Conservation (phyloP, 2,797 vertebrate species). For the Spondyliosoma cantharus region DNA sequence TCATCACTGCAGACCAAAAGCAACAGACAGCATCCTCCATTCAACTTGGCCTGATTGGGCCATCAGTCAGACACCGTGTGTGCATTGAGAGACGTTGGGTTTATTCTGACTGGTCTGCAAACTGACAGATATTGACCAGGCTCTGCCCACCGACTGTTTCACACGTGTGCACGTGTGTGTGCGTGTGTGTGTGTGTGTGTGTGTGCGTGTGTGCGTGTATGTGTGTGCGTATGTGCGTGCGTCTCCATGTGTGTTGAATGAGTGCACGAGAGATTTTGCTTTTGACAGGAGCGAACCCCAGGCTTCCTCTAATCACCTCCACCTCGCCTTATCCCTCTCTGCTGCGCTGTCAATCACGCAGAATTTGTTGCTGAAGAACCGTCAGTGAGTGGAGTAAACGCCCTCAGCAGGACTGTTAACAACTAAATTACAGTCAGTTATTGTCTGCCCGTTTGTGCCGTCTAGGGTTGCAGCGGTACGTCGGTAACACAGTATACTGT, state of each 20-base stretch:
- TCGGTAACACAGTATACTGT: too few species aligned
- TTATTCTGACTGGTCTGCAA: conserved; percentile 48
- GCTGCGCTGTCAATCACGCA: conserved; percentile 55
- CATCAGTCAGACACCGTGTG: conserved; percentile 38
- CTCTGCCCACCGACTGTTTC: conserved; percentile 32
- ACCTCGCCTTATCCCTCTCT: conserved; percentile 42
- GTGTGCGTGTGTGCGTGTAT: background rate
- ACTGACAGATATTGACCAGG: conserved; percentile 65
- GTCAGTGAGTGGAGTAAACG: conserved; percentile 16
- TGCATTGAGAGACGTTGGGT: conserved; percentile 37
- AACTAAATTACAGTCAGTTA: conserved; percentile 22
- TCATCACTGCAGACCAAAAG: conserved; percentile 6
- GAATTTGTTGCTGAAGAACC: conserved; percentile 30
- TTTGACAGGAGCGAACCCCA: conserved; percentile 52
- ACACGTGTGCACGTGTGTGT: background rate
- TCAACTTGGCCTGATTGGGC: conserved; percentile 33
- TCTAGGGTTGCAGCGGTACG: background rate
- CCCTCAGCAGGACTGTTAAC: conserved; percentile 17
- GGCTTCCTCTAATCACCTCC: conserved; percentile 53
- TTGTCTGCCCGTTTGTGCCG: conserved; percentile 5
- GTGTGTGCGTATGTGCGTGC: background rate
- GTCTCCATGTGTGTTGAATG: background rate
- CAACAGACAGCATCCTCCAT: conserved; percentile 6
- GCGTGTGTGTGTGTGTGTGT: conserved; percentile 2
- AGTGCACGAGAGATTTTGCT: conserved; percentile 11